Evolutionary conservation across 2,888 invertebrate species (phyloP).

Genomic region (Atherix ibis): DNA sequence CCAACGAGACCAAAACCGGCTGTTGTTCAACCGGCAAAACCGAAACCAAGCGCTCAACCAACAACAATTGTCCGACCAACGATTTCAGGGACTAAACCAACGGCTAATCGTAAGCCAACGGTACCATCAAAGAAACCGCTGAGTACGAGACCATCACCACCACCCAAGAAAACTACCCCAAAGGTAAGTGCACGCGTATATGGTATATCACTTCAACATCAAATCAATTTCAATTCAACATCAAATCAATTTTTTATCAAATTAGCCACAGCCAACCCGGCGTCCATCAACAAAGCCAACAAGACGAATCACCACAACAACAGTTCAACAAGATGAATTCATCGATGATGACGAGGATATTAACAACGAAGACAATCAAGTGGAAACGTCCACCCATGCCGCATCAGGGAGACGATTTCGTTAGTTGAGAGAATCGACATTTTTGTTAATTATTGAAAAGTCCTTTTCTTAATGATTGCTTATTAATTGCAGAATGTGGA

Average conservation of each 20-base stretch:
- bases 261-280: conserved; percentile 2
- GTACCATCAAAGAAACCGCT: no score
- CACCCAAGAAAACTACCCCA: no score
- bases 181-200: neutral
- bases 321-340: conserved; percentile 20
- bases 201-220: conserved; percentile 20
- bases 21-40: conserved; percentile 13
- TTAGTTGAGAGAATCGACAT: conserved; percentile 21
- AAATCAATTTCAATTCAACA: conserved; percentile 23
- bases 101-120: no score
- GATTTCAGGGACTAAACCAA: no score
- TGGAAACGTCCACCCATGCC: conserved; percentile 10
- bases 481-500: conserved; percentile 58
- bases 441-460: conserved; percentile 17
- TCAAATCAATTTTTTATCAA: conserved; percentile 13
- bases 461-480: conserved; percentile 17
- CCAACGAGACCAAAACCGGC: conserved; percentile 15
- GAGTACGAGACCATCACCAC: no score
- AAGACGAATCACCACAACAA: conserved; percentile 22
- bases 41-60: conserved; percentile 17
- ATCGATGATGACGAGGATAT: conserved; percentile 25
- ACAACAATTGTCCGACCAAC: conserved; percentile 23
- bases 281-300: conserved; percentile 24
- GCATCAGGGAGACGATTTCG: conserved; percentile 21
- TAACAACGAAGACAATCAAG: conserved; percentile 20